Evolutionary conservation across 2,113 vertebrate genomes (phyloP), one percentile per base, ranked within the genome.

Genomic region (Macquaria ambigua): DNA sequence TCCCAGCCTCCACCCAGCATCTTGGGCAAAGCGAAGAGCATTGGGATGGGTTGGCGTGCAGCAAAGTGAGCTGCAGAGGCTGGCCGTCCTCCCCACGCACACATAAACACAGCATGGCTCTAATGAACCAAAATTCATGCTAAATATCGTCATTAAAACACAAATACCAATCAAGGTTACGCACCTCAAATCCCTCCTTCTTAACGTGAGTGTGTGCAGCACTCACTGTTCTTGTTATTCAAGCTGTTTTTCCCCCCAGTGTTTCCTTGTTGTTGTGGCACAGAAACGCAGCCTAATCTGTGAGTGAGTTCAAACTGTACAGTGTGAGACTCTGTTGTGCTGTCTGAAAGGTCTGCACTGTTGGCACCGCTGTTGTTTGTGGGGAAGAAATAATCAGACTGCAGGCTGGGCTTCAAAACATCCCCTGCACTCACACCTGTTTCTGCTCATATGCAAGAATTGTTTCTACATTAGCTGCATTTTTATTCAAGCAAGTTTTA

Each of bases 301-400:
- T 58, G 68, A 86, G 86, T 81, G 81, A 78, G 87, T 79, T 81
- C 84, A 81, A 61, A 1, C 81, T 62, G 83, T 74, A 86, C 84
- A 41, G 74, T 70, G 39, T 46, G 48, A 83, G 68, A 66, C 58
- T 8, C 37, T 87, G 72, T 85, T 82, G 81, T 23, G 61, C 58
- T 8, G 37, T 63, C 73, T 85, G 48, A 77, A 59, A 72, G 80
- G 41, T 25, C 81, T 18, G 66, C 25, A 55, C 82, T 74, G 66
- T 89, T 84, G 66, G 55, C 55, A 5, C 46, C 5, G 18, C 28
- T 31, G 63, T 59, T 81, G 50, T 86, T 76, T 69, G 63, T 52
- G 67, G 41, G 73, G 11, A 72, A n/a, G n/a, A 34, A 66, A 53
- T 66, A 31, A 74, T 74, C 52, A 39, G 58, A 56, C 52, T 20